Evolutionary conservation across 1,140 invertebrate species (phyloP).

Genomic region (Drosophila rufa): DNA sequence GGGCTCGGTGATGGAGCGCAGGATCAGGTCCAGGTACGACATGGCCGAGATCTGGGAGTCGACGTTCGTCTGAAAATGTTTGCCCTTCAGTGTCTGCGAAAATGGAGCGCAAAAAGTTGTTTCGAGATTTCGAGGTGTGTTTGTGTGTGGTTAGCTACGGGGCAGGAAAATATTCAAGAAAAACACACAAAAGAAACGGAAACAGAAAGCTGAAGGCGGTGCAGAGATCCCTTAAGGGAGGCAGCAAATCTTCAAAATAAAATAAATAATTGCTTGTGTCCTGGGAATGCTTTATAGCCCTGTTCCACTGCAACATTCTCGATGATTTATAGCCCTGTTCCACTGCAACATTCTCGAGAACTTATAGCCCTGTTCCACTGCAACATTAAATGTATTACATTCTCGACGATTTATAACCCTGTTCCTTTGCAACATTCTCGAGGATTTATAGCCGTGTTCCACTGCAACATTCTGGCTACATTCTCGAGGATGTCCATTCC

Average conservation of each 20-base stretch:
- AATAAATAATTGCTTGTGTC: slow-evolving; percentile 2
- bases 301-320: not conserved
- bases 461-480: too few relatives aligned
- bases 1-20: slow-evolving; percentile 94
- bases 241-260: not conserved
- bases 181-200: slow-evolving; percentile 49
- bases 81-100: slow-evolving; percentile 85
- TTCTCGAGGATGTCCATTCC: too few relatives aligned
- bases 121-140: slow-evolving; percentile 84
- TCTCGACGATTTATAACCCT: too few relatives aligned
- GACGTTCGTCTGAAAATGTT: slow-evolving; percentile 90
- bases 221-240: slow-evolving; percentile 19
- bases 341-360: too few relatives aligned
- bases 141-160: slow-evolving; percentile 67
- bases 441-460: too few relatives aligned
- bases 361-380: too few relatives aligned
- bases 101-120: slow-evolving; percentile 80
- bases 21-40: slow-evolving; percentile 95
- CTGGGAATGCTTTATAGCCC: not conserved
- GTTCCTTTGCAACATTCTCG: too few relatives aligned
- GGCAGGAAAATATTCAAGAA: slow-evolving; percentile 37
- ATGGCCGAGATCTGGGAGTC: slow-evolving; percentile 96
- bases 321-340: too few relatives aligned
- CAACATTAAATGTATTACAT: too few relatives aligned
- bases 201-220: slow-evolving; percentile 43